Base-by-base conservation (phyloP, 2,888 invertebrate species). In the Helicoverpa assulta region DNA sequence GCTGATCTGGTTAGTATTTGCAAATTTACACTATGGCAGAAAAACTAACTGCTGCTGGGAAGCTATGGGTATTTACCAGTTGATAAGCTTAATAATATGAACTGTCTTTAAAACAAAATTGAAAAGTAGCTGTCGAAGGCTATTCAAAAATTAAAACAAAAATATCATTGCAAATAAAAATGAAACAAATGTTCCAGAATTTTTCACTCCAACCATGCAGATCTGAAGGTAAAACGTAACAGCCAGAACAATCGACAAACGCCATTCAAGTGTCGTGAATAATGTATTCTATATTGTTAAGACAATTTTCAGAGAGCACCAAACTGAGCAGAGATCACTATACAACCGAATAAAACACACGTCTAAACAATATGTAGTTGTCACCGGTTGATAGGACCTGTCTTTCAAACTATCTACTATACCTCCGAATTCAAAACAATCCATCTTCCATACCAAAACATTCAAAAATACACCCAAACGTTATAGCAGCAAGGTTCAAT, bases 321-420 rank as follows among this genome's bases (percentile, higher is more conserved):
- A 88, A 89, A 91, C 91, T 86, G 90, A 90, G 88, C 90, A 90
- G 88, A 91, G 90, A 92, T 91, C 91, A 91, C 92, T 73, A 92
- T 91, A 82, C 91, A 92, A 86, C 89, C 90, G 86, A 91, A 93
- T 93, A 93, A 93, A 94, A 94, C 91, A 92, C 89, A 89, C 90
- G 89, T 90, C 87, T 85, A 86, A 86, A 91, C 94, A 94, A 94
- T 95, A 95, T 94, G 93, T 95, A 94, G 93, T 91, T 95, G 95
- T 95, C 95, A 94, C 89, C 85, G 82, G 88, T 93, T 95, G 95
- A 95, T 95, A 95, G 95, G 88, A 91, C 90, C 93, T 94, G 95
- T 94, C 95, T 93, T 86, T 95, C 95, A 94, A 94, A 92, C 93
- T 93, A 94, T 94, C 91, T 90, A 88, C 76, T 78, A 40, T 70